These are phyloP conservation scores for Rhynchonycteris naso DNA, from an alignment of 2,797 vertebrate species.

Conservation along the genomic window DNA sequence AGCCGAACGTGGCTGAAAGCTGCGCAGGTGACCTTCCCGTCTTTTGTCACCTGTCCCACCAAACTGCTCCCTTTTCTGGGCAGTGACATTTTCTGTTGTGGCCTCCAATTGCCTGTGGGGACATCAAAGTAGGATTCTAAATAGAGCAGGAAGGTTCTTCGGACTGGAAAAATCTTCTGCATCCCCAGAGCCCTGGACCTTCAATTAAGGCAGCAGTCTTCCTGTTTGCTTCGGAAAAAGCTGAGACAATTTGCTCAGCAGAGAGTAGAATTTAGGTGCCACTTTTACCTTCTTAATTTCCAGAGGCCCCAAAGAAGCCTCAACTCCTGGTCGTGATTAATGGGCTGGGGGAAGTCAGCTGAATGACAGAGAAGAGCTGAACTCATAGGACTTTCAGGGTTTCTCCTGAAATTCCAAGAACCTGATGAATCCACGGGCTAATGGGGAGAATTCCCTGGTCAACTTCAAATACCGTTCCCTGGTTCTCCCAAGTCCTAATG, in stretches of 20 bases:
- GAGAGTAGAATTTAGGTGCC: not conserved
- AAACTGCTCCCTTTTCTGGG: not conserved
- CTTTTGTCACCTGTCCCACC: not conserved
- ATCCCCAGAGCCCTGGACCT: too few relatives aligned
- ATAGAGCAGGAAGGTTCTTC: not conserved
- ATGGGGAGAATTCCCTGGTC: not conserved
- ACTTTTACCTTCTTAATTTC: slow-evolving; percentile 11
- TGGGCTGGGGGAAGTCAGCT: not conserved
- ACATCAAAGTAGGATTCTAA: not conserved
- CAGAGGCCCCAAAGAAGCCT: not conserved
- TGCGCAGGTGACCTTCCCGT: not conserved
- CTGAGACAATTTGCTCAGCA: not conserved
- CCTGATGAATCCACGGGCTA: not conserved
- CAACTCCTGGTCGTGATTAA: not conserved
- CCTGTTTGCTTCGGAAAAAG: not conserved
- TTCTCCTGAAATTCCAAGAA: not conserved
- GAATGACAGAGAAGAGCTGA: not conserved
- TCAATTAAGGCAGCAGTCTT: not conserved
- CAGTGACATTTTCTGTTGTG: not conserved
- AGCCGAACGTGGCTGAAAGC: not conserved
- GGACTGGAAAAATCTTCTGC: not conserved
- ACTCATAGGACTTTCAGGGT: not conserved
- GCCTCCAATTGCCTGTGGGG: not conserved
- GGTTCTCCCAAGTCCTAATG: not conserved
- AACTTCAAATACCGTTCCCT: not conserved